Evolutionary conservation across 2,888 invertebrate genomes (phyloP), one percentile per base, ranked within the genome.

Genomic region (Timema podura): DNA sequence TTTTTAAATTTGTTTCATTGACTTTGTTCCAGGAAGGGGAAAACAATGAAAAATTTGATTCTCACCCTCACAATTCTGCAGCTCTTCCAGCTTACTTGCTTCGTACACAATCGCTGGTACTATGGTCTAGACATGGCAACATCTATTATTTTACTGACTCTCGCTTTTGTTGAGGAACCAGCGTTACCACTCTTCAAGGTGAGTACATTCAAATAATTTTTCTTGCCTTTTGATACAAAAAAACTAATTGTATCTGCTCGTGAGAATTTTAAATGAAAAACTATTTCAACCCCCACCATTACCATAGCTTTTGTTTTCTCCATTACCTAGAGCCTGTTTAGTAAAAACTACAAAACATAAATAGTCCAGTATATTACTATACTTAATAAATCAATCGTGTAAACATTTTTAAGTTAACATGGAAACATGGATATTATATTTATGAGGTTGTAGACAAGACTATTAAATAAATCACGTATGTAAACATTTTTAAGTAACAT

Each of bases 31-130:
- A 93, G 91, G 95, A 95, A 86, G 95, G 95, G 48, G 86, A 89
- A 79, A 94, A 95, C 80, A 95, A 95, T 82, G 95, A 94, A 80
- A 94, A 95, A 81, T 95, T 94, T 79, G 91, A 91, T 80, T 92
- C 93, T 0, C 95, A 95, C 80, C 95, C 95, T 0, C 87, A 89
- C 65, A 90, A 90, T 78, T 90, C 91, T 1, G 89, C 91, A 76
- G 92, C 93, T 77, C 82, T 95, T 72, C 94, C 95, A 6, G 92
- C 93, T 0, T 95, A 95, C 82, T 85, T 94, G 57, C 83, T 94
- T 68, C n/a, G 94, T 94, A 0, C 95, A 95, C 81, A 94, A 93
- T 79, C 87, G 87, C 70, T 93, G 92, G 91, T 94, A 94, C 81
- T 92, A 95, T 79, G 88, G 90, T 5, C 82, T 94, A 73, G 94